phyloP scores from a whole-genome alignment of 2,113 vertebrate genomes.

The Calyptommatus sinebrachiatus region DNA sequence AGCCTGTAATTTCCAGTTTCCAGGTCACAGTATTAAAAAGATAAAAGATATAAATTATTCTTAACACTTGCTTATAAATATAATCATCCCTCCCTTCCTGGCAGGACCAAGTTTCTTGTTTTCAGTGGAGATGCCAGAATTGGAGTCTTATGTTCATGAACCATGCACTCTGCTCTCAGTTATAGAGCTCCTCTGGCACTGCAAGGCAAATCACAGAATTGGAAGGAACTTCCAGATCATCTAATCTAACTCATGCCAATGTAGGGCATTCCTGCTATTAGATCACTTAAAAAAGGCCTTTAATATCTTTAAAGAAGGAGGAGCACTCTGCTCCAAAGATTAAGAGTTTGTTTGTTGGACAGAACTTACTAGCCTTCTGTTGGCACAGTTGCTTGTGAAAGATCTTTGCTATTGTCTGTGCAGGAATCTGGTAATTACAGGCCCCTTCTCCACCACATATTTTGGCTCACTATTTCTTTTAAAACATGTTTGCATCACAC shows the following conservation, averaged over 20 bases:
- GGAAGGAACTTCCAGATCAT: not conserved
- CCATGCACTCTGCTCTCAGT: not conserved
- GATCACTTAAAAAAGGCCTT: not conserved
- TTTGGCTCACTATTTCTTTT: too few relatives aligned
- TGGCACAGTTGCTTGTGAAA: not conserved
- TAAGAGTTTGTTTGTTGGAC: too few relatives aligned
- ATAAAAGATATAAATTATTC: too few relatives aligned
- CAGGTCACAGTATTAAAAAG: too few relatives aligned
- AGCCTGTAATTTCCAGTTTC: too few relatives aligned
- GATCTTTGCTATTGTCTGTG: not conserved
- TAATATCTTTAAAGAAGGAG: not conserved
- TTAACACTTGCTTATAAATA: too few relatives aligned
- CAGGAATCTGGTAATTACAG: not conserved
- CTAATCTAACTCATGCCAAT: not conserved
- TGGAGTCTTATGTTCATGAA: not conserved
- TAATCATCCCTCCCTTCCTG: too few relatives aligned
- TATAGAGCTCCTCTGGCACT: not conserved
- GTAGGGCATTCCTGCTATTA: not conserved
- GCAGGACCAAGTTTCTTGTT: too few relatives aligned
- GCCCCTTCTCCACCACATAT: too few relatives aligned
- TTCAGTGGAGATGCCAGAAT: not conserved
- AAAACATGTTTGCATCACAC: too few relatives aligned
- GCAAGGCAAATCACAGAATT: not conserved
- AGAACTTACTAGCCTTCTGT: not conserved
- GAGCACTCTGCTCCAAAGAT: too few relatives aligned